phyloP scores from a whole-genome alignment of 2,113 vertebrate species.

The Tringa solitaria region DNA sequence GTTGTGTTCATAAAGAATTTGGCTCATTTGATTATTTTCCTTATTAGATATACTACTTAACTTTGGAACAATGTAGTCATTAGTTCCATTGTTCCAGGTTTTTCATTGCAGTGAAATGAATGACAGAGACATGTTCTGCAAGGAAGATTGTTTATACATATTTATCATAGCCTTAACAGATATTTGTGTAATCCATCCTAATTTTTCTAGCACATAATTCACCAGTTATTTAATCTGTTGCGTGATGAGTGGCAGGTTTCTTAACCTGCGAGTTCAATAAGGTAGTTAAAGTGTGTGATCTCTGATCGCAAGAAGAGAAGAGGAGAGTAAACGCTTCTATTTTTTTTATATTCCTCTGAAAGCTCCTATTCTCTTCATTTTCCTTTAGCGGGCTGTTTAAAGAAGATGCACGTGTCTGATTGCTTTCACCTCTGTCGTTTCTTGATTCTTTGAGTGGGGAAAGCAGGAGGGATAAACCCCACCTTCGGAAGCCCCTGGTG shows the following conservation, averaged over 20 bases:
- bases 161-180: constrained; percentile 62
- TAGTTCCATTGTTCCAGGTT: constrained; percentile 58
- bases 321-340: not conserved
- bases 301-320: not conserved
- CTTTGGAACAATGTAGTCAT: constrained; percentile 63
- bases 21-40: constrained; percentile 43
- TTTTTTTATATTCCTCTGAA: not conserved
- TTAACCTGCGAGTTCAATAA: constrained; percentile 17
- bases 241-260: not conserved
- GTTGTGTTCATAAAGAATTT: constrained; percentile 55
- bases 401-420: accelerated
- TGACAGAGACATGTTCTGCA: constrained; percentile 33
- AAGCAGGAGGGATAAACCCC: accelerated
- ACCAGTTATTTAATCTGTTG: constrained; percentile 31
- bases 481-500: not conserved
- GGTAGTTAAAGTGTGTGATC: not conserved
- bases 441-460: not conserved
- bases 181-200: constrained; percentile 61
- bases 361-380: not conserved
- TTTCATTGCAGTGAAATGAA: constrained; percentile 41
- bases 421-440: too few species aligned
- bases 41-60: constrained; percentile 68
- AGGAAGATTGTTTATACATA: constrained; percentile 58
- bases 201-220: constrained; percentile 33
- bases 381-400: not conserved